Evolutionary conservation across 2,797 vertebrate genomes (phyloP).

Genomic region (Decapterus maruadsi): DNA sequence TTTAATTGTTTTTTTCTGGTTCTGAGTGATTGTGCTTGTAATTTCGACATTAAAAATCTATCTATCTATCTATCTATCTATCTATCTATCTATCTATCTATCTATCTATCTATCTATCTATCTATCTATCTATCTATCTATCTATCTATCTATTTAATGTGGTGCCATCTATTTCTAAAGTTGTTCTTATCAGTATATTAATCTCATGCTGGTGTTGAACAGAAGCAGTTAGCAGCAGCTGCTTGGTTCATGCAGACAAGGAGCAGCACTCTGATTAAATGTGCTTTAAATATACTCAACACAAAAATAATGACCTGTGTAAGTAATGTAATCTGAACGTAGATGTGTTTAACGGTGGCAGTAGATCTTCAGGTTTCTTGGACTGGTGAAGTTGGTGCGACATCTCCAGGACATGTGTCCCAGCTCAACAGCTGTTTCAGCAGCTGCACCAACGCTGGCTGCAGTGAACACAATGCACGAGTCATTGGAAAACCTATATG

Average conservation of each 20-base stretch:
- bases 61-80: too few relatives aligned
- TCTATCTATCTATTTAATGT: neutral
- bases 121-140: too few relatives aligned
- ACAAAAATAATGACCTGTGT: too few relatives aligned
- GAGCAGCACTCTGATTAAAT: neutral
- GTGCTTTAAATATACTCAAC: too few relatives aligned
- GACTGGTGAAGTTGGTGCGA: constrained; percentile 4
- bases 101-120: too few relatives aligned
- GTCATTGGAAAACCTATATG: too few relatives aligned
- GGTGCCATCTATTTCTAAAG: too few relatives aligned
- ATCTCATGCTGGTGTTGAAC: too few relatives aligned
- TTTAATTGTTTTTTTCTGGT: too few relatives aligned
- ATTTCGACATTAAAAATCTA: too few relatives aligned
- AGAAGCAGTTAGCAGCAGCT: neutral
- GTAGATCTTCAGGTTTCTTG: neutral
- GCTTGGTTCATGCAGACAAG: neutral
- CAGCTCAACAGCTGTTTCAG: constrained; percentile 12
- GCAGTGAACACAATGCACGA: neutral
- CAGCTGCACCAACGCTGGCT: constrained; percentile 3
- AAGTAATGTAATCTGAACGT: neutral
- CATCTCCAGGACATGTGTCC: constrained; percentile 15
- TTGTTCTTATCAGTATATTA: too few relatives aligned
- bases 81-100: neutral
- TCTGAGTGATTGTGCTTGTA: too few relatives aligned
- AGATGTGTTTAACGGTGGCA: neutral